Conservation (phyloP, 2,888 invertebrate genomes). For the Orthosia gracilis region DNA sequence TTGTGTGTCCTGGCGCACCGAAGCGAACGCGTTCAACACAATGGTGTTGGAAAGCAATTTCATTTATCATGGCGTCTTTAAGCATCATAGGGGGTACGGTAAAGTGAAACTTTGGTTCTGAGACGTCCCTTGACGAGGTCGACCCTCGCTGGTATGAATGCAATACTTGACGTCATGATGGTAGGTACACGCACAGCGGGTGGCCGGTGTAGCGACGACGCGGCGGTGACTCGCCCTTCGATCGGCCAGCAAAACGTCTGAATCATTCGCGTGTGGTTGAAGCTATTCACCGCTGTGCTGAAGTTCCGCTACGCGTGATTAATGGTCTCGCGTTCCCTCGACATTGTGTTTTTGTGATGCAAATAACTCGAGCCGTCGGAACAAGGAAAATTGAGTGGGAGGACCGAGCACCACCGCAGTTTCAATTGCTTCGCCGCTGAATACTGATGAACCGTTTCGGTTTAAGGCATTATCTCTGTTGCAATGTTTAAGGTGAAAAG, state of each 20-base stretch:
- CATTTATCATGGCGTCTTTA: slow-evolving; percentile 36
- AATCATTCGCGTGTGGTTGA: slow-evolving; percentile 89
- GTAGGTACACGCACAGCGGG: slow-evolving; percentile 55
- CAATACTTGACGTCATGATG: slow-evolving; percentile 60
- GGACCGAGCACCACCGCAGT: slow-evolving; percentile 88
- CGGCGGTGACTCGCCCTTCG: slow-evolving; percentile 73
- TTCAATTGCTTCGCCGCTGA: slow-evolving; percentile 90
- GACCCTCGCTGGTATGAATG: slow-evolving; percentile 39
- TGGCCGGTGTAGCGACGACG: slow-evolving; percentile 49
- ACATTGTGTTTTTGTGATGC: slow-evolving; percentile 91
- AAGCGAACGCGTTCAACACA: slow-evolving; percentile 4
- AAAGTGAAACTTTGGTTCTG: slow-evolving; percentile 25
- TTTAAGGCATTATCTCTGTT: slow-evolving; percentile 84
- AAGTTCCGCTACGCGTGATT: slow-evolving; percentile 89
- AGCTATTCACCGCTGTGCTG: slow-evolving; percentile 85
- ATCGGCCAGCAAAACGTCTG: slow-evolving; percentile 84
- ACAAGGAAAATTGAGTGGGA: slow-evolving; percentile 90
- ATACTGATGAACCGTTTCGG: slow-evolving; percentile 89
- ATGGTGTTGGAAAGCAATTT: slow-evolving; percentile 21
- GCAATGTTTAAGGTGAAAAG: slow-evolving; percentile 78
- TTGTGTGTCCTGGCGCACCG: slow-evolving; percentile 24
- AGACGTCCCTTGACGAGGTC: slow-evolving; percentile 15
- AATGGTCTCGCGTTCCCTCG: slow-evolving; percentile 89
- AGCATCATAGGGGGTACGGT: slow-evolving; percentile 5
- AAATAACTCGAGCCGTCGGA: slow-evolving; percentile 90